Conservation (phyloP, 2,888 invertebrate genomes). For the Microdon myrmicae region DNA sequence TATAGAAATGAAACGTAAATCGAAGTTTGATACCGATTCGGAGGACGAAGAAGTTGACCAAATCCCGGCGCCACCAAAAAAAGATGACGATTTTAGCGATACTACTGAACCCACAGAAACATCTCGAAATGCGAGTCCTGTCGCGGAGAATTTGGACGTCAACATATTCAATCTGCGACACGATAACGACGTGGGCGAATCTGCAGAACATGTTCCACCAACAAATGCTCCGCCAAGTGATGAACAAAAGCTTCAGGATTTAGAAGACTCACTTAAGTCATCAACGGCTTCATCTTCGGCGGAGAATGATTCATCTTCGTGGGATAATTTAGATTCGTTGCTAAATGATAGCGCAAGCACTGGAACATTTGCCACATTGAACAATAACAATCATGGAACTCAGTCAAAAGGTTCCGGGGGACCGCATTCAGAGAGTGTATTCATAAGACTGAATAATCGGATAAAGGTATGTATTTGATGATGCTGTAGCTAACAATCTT, state of each 20-base stretch:
- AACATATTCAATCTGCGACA: constrained; percentile 59
- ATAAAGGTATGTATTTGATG: constrained; percentile 82
- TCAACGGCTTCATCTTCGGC: constrained; percentile 9
- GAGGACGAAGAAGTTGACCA: constrained; percentile 35
- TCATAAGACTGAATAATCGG: constrained; percentile 92
- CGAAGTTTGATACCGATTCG: constrained; percentile 15
- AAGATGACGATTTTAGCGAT: constrained; percentile 30
- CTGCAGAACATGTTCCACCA: constrained; percentile 32
- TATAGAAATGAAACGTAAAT: constrained; percentile 37
- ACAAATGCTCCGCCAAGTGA: constrained; percentile 29
- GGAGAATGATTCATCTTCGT: constrained; percentile 55
- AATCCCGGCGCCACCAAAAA: constrained; percentile 54
- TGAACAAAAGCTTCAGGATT: constrained; percentile 19
- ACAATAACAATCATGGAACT: constrained; percentile 51
- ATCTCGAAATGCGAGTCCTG: constrained; percentile 18
- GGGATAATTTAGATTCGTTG: constrained; percentile 63
- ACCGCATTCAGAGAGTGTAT: constrained; percentile 91
- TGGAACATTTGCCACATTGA: constrained; percentile 30
- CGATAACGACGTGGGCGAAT: constrained; percentile 16
- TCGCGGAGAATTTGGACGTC: constrained; percentile 52
- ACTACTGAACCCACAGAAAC: constrained; percentile 17
- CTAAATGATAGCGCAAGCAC: constrained; percentile 55
- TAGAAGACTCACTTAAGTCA: constrained; percentile 5
- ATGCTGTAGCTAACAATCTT: too few relatives aligned
- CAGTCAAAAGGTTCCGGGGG: constrained; percentile 60